Base-by-base conservation (phyloP, 2,888 invertebrate genomes). In the Xestoiulus laeticollis region DNA sequence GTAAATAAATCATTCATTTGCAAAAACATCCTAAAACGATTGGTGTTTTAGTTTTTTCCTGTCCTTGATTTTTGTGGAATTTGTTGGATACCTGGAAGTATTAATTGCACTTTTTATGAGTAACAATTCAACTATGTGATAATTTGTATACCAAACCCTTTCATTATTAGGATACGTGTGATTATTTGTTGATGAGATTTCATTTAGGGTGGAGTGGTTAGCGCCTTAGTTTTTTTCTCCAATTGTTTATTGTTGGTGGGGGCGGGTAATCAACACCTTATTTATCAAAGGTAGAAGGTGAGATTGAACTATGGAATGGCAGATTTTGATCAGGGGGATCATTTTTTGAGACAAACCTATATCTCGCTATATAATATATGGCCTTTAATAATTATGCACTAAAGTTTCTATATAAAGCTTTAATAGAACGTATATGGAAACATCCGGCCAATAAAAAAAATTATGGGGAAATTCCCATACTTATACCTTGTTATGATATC, bases 21-120 rank as follows among this genome's bases (percentile, higher is more conserved):
- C 14, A 78, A 78, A 78, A 78, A 78, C 26, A 78, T 78, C 78
- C 78, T 30, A 78, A n/a, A 78, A 78, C 78, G 30, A 78, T 38
- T 30, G 30, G 26, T 8, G 78, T 78, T 26, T 78, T 78, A 14
- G 78, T 30, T 22, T 68, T n/a, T 68, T 68, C 68, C 78, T 78
- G 78, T 30, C 78, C 78, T 78, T 78, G 78, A 78, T 78, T 10
- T 78, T 78, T 30, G 30, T 14, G 78, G 30, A 14, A 78, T 30
- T 78, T 78, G 26, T 10, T 30, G 78, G 14, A 78, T 78, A 78
- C 30, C 78, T 30, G 10, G 26, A 78, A 78, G 10, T 78, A 78
- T 78, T 78, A 30, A 78, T 78, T 78, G 12, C 30, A 30, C 2
- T 10, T 30, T 10, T 26, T 6, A 12, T 78, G 78, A 78, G 26